phyloP scores from a whole-genome alignment of 2,888 invertebrate species.

The Lacanobia wlatinum region DNA sequence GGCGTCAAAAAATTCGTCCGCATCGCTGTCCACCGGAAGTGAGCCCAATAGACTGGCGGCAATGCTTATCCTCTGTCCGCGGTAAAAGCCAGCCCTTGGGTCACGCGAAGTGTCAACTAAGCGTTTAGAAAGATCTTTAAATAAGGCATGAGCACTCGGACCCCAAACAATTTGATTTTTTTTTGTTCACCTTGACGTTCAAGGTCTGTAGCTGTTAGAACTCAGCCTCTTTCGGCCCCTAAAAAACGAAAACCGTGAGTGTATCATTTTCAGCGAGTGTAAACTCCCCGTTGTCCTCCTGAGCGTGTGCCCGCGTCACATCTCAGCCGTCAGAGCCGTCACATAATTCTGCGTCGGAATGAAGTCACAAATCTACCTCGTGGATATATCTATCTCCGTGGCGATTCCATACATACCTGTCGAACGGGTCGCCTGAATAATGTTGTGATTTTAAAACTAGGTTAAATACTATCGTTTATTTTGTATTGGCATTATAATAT shows the following conservation, averaged over 20 bases:
- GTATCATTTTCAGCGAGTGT: slow-evolving; percentile 49
- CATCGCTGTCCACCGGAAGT: too few species aligned
- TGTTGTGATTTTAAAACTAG: slow-evolving; percentile 68
- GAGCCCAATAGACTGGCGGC: too few species aligned
- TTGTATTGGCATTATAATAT: slow-evolving; percentile 49
- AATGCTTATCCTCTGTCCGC: too few species aligned
- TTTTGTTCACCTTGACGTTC: too few species aligned
- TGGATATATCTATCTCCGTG: slow-evolving; percentile 73
- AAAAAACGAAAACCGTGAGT: neutral
- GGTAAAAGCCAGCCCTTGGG: too few species aligned
- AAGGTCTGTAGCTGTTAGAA: too few species aligned
- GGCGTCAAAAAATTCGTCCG: too few species aligned
- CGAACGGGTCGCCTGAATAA: slow-evolving; percentile 59
- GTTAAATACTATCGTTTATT: slow-evolving; percentile 63
- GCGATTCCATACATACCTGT: slow-evolving; percentile 72
- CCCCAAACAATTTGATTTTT: too few species aligned
- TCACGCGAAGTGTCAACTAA: too few species aligned
- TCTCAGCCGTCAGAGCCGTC: slow-evolving; percentile 76
- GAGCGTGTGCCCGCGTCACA: slow-evolving; percentile 81
- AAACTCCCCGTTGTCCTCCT: slow-evolving; percentile 61
- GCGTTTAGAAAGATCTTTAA: too few species aligned
- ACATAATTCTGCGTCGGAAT: slow-evolving; percentile 84
- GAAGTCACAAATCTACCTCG: slow-evolving; percentile 84
- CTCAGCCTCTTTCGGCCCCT: too few species aligned
- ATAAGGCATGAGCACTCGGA: too few species aligned